A percentile compares a stretch with the other conserved stretches of the same genome.
These are phyloP conservation scores for Coturnix japonica DNA, from an alignment of 2,113 vertebrate genomes.

Conservation along the genomic window DNA sequence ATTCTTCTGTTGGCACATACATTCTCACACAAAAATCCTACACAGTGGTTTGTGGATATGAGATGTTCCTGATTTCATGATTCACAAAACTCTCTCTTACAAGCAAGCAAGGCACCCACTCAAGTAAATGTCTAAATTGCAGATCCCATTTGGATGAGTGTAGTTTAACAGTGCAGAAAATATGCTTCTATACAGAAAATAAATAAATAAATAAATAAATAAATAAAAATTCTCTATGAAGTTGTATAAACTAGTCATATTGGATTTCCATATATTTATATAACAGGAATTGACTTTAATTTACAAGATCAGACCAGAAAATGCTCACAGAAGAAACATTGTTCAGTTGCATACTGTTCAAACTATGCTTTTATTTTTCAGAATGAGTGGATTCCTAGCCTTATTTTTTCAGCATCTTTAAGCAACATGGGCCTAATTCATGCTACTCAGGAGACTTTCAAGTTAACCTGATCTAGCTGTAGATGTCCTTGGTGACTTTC, in stretches of 20 bases:
- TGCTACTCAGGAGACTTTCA: not conserved
- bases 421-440: fast-evolving
- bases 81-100: slow-evolving; percentile 13
- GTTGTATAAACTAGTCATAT: not conserved
- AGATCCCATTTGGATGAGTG: not conserved
- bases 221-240: not conserved
- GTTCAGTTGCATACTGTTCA: not conserved
- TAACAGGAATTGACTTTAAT: slow-evolving; percentile 3
- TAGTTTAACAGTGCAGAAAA: slow-evolving; percentile 40
- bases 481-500: no score
- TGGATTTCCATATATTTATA: not conserved
- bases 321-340: not conserved
- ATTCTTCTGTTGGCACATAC: not conserved
- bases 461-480: not conserved
- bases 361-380: not conserved
- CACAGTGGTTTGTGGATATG: not conserved
- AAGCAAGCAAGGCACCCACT: not conserved
- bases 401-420: not conserved
- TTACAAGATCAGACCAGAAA: not conserved
- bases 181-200: slow-evolving; percentile 21
- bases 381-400: not conserved
- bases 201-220: not conserved
- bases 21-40: not conserved
- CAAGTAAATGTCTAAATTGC: slow-evolving; percentile 12
- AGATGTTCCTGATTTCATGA: slow-evolving; percentile 16